phyloP scores from a whole-genome alignment of 2,888 invertebrate genomes.

The Cerastis rubricosa region DNA sequence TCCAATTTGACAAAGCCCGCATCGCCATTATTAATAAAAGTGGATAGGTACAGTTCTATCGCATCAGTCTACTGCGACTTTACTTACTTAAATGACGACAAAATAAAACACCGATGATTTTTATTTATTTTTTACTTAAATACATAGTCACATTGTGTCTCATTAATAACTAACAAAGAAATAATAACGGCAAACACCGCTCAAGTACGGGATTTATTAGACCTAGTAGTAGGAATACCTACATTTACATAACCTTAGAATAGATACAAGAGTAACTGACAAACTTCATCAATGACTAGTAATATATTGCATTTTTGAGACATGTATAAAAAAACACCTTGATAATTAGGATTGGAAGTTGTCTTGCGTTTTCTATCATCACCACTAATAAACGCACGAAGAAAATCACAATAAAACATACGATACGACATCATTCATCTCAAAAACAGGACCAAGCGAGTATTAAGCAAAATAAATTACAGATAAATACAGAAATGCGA shows the following conservation, averaged over 20 bases:
- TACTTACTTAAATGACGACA: background rate
- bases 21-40: background rate
- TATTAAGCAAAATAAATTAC: constrained; percentile 85
- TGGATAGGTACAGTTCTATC: background rate
- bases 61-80: background rate
- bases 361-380: constrained; percentile 82
- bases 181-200: constrained; percentile 82
- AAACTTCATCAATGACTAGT: constrained; percentile 88
- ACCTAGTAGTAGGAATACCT: constrained; percentile 85
- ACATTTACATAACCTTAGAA: constrained; percentile 77
- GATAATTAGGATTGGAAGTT: constrained; percentile 86
- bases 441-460: constrained; percentile 85
- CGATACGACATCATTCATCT: constrained; percentile 82
- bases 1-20: background rate
- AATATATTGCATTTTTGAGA: constrained; percentile 81
- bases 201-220: constrained; percentile 78
- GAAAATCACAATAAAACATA: constrained; percentile 82
- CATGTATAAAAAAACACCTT: constrained; percentile 80
- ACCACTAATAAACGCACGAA: constrained; percentile 82
- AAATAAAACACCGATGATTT: constrained; percentile 66
- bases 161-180: constrained; percentile 82
- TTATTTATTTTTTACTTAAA: constrained; percentile 82
- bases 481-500: constrained; percentile 83
- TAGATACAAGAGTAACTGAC: constrained; percentile 84
- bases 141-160: constrained; percentile 85